phyloP scores from a whole-genome alignment of 2,797 vertebrate genomes.

The Pipistrellus pipistrellus region DNA sequence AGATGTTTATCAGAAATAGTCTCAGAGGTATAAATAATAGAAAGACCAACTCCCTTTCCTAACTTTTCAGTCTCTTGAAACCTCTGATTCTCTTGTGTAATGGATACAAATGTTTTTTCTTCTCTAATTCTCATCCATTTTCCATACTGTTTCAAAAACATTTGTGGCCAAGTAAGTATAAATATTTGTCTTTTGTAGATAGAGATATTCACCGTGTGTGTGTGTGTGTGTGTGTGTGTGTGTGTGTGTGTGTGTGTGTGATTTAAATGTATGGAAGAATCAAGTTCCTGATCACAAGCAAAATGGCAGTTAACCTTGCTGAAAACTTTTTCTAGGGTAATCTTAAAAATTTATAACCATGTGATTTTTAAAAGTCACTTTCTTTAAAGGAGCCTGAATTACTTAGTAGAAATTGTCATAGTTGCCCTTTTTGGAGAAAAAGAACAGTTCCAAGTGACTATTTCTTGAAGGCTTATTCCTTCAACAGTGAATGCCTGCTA shows the following conservation, averaged over 20 bases:
- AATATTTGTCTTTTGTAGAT: not conserved
- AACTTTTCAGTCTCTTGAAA: not conserved
- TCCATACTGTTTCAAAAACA: not conserved
- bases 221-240: not conserved
- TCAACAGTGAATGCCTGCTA: not conserved
- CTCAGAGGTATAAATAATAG: not conserved
- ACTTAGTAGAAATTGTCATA: not conserved
- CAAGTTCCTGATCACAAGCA: not conserved
- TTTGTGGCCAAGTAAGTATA: not conserved
- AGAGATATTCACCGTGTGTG: not conserved
- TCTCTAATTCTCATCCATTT: not conserved
- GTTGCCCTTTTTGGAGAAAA: not conserved
- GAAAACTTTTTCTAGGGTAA: not conserved
- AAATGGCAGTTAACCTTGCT: not conserved
- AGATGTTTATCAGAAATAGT: not conserved
- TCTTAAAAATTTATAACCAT: not conserved
- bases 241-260: not conserved
- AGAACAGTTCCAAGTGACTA: not conserved
- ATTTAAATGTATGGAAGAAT: not conserved
- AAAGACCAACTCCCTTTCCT: too few species aligned
- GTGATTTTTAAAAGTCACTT: not conserved
- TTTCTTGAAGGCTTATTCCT: not conserved
- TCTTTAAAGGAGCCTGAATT: not conserved
- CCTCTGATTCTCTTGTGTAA: not conserved
- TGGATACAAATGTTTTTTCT: not conserved